phyloP scores from a whole-genome alignment of 92 coral and sea anemone genomes.

The Epizoanthus scotinus region DNA sequence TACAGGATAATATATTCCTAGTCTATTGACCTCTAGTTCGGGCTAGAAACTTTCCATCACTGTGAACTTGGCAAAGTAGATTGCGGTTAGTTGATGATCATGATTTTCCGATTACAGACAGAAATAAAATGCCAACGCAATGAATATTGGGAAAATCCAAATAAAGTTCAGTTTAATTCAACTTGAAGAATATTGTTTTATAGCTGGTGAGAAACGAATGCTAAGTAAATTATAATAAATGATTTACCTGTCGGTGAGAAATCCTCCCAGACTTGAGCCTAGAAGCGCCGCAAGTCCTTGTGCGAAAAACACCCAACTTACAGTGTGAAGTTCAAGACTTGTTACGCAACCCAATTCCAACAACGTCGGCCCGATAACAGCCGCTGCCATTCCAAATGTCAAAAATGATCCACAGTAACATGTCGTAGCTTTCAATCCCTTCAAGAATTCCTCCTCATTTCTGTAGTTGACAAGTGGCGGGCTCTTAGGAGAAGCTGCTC shows the following conservation, averaged over 20 bases:
- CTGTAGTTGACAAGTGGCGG: slow-evolving; percentile 70
- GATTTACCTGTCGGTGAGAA: slow-evolving; percentile 94
- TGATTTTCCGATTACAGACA: not conserved
- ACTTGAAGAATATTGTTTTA: not conserved
- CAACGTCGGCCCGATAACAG: slow-evolving; percentile 95
- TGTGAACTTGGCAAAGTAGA: not conserved
- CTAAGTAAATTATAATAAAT: not conserved
- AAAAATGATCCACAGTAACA: slow-evolving; percentile 96
- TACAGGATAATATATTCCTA: not conserved
- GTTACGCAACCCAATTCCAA: slow-evolving; percentile 93
- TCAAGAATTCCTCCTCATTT: slow-evolving; percentile 91
- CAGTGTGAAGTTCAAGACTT: slow-evolving; percentile 68
- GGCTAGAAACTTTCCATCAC: not conserved
- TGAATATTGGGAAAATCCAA: not conserved
- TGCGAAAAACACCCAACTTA: slow-evolving; percentile 92
- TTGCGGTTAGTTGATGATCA: slow-evolving; percentile 2
- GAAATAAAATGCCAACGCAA: not conserved
- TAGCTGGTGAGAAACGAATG: not conserved
- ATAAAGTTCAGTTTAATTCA: not conserved
- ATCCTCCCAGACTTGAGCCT: slow-evolving; percentile 91
- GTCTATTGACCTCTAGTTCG: not conserved
- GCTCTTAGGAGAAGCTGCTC: slow-evolving; percentile 48
- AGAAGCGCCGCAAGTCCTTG: slow-evolving; percentile 94
- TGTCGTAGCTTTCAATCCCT: slow-evolving; percentile 74
- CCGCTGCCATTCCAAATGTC: slow-evolving; percentile 96